Evolutionary conservation across 2,797 vertebrate species (phyloP).

Genomic region (Malurus leucopterus): DNA sequence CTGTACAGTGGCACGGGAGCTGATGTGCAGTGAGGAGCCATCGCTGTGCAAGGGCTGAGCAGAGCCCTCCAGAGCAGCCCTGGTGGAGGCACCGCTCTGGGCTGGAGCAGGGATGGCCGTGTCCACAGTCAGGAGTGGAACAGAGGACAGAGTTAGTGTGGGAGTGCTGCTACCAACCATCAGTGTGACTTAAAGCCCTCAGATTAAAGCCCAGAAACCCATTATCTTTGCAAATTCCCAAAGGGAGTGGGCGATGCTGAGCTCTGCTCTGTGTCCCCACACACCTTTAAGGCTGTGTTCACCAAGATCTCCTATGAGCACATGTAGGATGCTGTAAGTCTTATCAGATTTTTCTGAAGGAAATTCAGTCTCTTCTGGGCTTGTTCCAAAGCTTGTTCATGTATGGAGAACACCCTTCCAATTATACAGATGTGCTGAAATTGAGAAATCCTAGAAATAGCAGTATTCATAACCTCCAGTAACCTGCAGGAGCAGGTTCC

Average conservation of each 20-base stretch:
- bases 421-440: neutral
- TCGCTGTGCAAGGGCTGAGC: neutral
- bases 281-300: neutral
- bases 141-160: neutral
- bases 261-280: neutral
- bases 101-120: neutral
- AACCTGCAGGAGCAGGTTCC: neutral
- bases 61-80: conserved; percentile 11
- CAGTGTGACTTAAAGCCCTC: neutral
- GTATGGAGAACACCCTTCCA: neutral
- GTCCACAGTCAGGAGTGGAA: neutral
- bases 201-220: neutral
- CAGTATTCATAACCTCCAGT: neutral
- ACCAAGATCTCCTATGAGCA: fast-evolving
- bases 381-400: neutral
- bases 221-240: neutral
- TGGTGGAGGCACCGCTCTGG: neutral
- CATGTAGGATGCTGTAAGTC: neutral
- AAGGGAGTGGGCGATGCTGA: neutral
- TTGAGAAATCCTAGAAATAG: neutral
- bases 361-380: neutral
- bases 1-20: conserved; percentile 48
- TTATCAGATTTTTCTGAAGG: neutral
- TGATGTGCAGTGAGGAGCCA: conserved; percentile 33
- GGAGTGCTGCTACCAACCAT: neutral